Evolutionary conservation across 2,888 invertebrate genomes (phyloP).

Genomic region (Amitus sp.): DNA sequence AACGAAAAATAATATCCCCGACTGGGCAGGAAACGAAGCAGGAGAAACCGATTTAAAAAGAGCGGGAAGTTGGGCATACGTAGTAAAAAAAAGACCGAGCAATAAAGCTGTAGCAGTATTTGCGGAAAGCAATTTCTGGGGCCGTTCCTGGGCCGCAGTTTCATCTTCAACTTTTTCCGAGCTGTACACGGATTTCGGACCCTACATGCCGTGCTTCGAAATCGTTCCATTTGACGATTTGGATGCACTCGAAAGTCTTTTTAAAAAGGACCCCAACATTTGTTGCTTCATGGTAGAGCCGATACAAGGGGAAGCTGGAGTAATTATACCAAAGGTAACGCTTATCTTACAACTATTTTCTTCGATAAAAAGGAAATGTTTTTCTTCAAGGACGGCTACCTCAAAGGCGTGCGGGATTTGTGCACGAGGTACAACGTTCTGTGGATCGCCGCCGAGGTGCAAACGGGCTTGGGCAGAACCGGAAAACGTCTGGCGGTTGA

Average conservation of each 20-base stretch:
- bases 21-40: slow-evolving; percentile 80
- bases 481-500: slow-evolving; percentile 79
- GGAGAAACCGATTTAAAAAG: slow-evolving; percentile 84
- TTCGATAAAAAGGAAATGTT: neutral
- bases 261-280: slow-evolving; percentile 72
- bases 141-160: slow-evolving; percentile 81
- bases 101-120: slow-evolving; percentile 79
- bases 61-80: slow-evolving; percentile 85
- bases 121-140: slow-evolving; percentile 85
- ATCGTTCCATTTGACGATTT: slow-evolving; percentile 81
- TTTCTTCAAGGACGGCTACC: slow-evolving; percentile 78
- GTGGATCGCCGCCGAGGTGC: slow-evolving; percentile 87
- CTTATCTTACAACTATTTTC: neutral
- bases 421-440: slow-evolving; percentile 83
- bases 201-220: slow-evolving; percentile 81
- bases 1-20: no score
- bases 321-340: slow-evolving; percentile 72
- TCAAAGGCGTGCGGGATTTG: slow-evolving; percentile 75
- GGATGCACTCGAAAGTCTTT: slow-evolving; percentile 71
- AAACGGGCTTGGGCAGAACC: slow-evolving; percentile 86
- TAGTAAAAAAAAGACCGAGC: slow-evolving; percentile 76
- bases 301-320: slow-evolving; percentile 89
- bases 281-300: slow-evolving; percentile 90
- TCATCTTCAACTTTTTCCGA: slow-evolving; percentile 81
- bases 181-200: slow-evolving; percentile 79